Percentiles rank a stretch among this genome's conserved stretches.
Conservation (phyloP, 2,113 vertebrate genomes). For the Naja naja region DNA sequence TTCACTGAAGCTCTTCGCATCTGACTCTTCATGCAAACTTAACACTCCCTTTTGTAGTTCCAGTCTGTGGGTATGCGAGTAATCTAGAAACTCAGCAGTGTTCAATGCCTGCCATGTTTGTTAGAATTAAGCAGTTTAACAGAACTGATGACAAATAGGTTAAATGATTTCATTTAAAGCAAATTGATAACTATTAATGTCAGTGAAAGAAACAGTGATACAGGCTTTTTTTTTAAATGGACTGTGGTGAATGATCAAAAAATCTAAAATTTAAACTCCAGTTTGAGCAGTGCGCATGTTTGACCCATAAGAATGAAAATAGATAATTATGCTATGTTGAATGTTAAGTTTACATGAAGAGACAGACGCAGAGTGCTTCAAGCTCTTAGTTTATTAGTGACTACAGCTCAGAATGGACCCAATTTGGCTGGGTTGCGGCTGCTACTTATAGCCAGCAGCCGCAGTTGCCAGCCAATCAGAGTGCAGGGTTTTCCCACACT, state of each 20-base stretch:
- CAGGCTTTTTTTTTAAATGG: neutral
- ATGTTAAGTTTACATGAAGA: no score
- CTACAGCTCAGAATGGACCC: no score
- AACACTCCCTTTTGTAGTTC: neutral
- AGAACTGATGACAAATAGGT: neutral
- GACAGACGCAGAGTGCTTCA: no score
- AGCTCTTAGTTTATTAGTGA: no score
- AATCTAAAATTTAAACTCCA: fast-evolving
- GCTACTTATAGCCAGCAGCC: no score
- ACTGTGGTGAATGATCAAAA: neutral
- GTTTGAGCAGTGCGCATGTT: neutral
- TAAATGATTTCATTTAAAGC: constrained; percentile 22
- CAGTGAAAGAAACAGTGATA: neutral
- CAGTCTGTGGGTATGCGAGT: neutral
- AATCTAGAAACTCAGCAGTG: constrained; percentile 1
- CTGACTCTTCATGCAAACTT: no score
- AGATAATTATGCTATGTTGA: neutral
- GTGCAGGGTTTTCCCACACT: no score
- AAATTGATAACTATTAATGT: constrained; percentile 28
- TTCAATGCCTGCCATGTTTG: neutral
- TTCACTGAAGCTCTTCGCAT: no score
- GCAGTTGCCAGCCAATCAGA: no score
- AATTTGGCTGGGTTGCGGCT: no score
- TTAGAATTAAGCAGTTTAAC: constrained; percentile 9
- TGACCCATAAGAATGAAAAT: neutral